Evolutionary conservation across 2,113 vertebrate species (phyloP).

Genomic region (Ammodytes dubius): DNA sequence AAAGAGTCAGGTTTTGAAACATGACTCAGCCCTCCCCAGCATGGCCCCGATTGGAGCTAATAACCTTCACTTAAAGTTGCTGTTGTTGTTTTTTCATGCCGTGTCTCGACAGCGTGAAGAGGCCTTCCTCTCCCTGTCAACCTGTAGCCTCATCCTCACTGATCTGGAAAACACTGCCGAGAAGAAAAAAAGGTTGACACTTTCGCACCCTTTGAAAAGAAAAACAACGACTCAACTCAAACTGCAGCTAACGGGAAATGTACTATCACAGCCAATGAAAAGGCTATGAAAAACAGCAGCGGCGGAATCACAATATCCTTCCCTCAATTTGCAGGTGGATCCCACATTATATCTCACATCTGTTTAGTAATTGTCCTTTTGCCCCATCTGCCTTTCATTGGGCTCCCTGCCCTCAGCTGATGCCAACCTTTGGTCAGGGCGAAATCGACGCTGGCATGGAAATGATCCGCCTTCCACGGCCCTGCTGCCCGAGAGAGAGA

Average conservation of each 20-base stretch:
- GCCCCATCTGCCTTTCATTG: slow-evolving; percentile 27
- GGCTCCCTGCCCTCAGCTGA: slow-evolving; percentile 30
- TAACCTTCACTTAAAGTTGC: slow-evolving; percentile 39
- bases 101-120: slow-evolving; percentile 51
- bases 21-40: slow-evolving; percentile 15
- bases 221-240: slow-evolving; percentile 25
- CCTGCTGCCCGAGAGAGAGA: slow-evolving; percentile 19
- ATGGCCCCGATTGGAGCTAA: slow-evolving; percentile 58
- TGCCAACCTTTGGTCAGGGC: slow-evolving; percentile 43
- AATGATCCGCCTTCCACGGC: slow-evolving; percentile 42
- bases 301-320: not conserved
- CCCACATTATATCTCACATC: slow-evolving; percentile 36
- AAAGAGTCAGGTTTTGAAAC: slow-evolving; percentile 17
- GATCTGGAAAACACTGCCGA: slow-evolving; percentile 64
- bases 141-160: slow-evolving; percentile 59
- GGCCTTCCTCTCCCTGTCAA: slow-evolving; percentile 63
- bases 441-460: slow-evolving; percentile 43
- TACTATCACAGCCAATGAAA: not conserved
- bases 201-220: slow-evolving; percentile 28
- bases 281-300: not conserved
- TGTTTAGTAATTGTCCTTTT: slow-evolving; percentile 49
- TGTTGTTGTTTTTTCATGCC: slow-evolving; percentile 15
- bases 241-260: slow-evolving; percentile 14
- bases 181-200: slow-evolving; percentile 54
- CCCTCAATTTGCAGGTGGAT: slow-evolving; percentile 26